These are phyloP conservation scores for Salvelinus alpinus DNA, from an alignment of 2,113 vertebrate species.

Conservation along the genomic window DNA sequence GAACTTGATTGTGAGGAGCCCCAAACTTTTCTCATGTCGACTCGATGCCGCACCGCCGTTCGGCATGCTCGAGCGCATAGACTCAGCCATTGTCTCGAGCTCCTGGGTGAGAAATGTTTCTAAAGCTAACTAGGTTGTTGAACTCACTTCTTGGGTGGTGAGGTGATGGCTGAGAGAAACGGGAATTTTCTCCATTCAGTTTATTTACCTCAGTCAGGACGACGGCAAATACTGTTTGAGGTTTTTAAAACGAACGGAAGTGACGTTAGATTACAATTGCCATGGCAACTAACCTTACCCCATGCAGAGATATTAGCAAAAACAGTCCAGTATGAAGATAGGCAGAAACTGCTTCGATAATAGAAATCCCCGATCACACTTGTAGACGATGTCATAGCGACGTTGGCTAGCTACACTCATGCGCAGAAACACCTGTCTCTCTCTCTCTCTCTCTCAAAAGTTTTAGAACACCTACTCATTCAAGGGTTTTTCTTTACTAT, in stretches of 20 bases:
- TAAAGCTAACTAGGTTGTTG: neutral
- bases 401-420: too few species aligned
- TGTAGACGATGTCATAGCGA: too few species aligned
- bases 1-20: constrained; percentile 78
- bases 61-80: constrained; percentile 47
- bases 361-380: too few species aligned
- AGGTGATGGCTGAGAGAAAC: neutral
- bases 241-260: constrained; percentile 64
- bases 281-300: constrained; percentile 51
- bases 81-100: constrained; percentile 58
- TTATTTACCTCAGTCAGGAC: constrained; percentile 41
- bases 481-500: too few species aligned
- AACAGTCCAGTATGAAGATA: too few species aligned
- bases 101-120: constrained; percentile 32
- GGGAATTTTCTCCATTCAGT: constrained; percentile 7
- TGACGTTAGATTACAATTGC: constrained; percentile 71
- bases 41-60: constrained; percentile 48
- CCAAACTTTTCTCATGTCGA: constrained; percentile 83
- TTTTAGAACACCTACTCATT: too few species aligned
- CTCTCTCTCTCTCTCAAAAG: too few species aligned
- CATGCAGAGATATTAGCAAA: too few species aligned
- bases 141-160: neutral
- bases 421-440: too few species aligned
- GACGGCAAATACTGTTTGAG: constrained; percentile 23
- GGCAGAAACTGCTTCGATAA: too few species aligned